A percentile compares a stretch with the other conserved stretches of the same genome.
These are phyloP conservation scores for Lepidochrysops patricia DNA, from an alignment of 2,888 invertebrate species.

Conservation along the genomic window DNA sequence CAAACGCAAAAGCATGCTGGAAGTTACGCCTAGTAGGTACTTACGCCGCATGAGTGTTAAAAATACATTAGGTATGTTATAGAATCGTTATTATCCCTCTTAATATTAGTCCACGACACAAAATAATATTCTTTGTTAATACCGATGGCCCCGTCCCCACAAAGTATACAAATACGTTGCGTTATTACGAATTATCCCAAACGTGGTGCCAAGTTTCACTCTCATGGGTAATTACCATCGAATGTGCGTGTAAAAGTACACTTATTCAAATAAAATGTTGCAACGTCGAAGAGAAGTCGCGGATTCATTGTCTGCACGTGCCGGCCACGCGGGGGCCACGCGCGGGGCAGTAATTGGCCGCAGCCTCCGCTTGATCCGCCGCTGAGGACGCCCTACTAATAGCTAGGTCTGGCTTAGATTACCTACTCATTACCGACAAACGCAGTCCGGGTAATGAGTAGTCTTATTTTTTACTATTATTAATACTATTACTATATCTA, in stretches of 20 bases:
- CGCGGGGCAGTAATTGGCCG: not conserved
- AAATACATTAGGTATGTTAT: too few relatives aligned
- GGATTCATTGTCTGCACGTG: conserved; percentile 2
- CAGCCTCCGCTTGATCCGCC: not conserved
- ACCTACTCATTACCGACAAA: not conserved
- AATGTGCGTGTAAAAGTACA: not conserved
- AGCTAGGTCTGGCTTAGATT: conserved; percentile 4
- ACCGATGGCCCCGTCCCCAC: not conserved
- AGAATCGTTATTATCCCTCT: too few relatives aligned
- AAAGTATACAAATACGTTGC: not conserved
- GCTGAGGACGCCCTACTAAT: conserved; percentile 19
- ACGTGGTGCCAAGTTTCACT: not conserved
- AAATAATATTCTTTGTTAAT: not conserved
- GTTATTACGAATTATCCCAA: not conserved
- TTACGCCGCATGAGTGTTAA: too few relatives aligned
- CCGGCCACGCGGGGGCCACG: conserved; percentile 26
- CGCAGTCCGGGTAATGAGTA: not conserved
- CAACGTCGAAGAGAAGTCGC: conserved; percentile 3
- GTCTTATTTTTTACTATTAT: not conserved
- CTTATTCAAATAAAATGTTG: conserved; percentile 8
- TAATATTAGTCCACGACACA: too few relatives aligned
- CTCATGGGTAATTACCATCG: conserved; percentile 3
- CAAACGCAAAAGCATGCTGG: too few relatives aligned
- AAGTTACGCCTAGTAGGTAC: too few relatives aligned
- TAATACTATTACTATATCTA: too few relatives aligned